Base-by-base conservation (phyloP, 2,113 vertebrate species). In the Salvator merianae region DNA sequence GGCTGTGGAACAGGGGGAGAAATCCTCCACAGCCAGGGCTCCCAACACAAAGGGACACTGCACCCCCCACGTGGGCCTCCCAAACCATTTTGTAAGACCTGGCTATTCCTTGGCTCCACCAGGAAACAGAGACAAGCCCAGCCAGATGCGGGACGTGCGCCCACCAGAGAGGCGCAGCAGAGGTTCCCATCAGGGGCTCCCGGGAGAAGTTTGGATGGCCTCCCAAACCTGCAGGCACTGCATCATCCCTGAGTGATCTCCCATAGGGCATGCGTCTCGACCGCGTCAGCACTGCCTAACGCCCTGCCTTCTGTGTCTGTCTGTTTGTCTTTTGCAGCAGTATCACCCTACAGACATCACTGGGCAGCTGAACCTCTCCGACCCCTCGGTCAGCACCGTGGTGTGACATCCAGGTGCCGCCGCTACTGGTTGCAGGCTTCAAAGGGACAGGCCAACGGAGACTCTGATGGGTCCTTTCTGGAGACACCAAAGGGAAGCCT, bases 301-400 rank as follows among this genome's bases (percentile, higher is more conserved):
- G 68, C 88, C 88, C 89, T 22, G 87, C 62, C 90, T 81, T 91
- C 86, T 93, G 94, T 97, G 94, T 97, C 96, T 97, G 96, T 96
- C 86, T 96, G 92, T 96, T 96, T 97, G 92, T 97, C 95, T 97
- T 94, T 96, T 97, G 94, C 99, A 99, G 99, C 99, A 99, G 93
- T 99, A 95, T 93, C 99, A 99, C 92, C 99, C 99, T 93, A 98
- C 99, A 84, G 99, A 99, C 97, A 99, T 99, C 97, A 97, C 98
- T 5, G 99, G 99, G 94, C 98, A 99, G 95, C 98, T 99, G 95
- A 99, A 99, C 97, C 96, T 99, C 95, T 99, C 99, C 68, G 99
- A 99, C 96, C 99, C 99, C 93, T 99, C 99, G 90, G 99, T 99
- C 97, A 99, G 99, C 97, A 99, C 99, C 73, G 99, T 99, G 97